A percentile compares a stretch with the other conserved stretches of the same genome.
Conservation (phyloP, 2,888 invertebrate species). For the Liopterus haemorrhoidalis region DNA sequence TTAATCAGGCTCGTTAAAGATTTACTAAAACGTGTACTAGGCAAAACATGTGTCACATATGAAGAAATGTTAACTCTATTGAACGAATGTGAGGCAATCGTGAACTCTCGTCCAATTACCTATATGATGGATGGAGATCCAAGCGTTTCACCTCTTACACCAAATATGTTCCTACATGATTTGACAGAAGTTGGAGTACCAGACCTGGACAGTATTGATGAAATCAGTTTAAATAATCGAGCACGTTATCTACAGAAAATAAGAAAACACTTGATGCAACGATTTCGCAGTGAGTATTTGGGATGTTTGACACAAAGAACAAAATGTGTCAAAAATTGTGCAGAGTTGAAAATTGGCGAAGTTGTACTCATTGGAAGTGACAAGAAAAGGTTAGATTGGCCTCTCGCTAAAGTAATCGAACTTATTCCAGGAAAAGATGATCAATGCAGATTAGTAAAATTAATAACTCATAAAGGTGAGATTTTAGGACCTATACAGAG, state of each 20-base stretch:
- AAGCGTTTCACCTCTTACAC: neutral
- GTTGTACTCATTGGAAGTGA: no score
- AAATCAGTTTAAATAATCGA: slow-evolving; percentile 20
- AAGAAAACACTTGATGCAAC: slow-evolving; percentile 23
- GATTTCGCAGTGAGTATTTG: slow-evolving; percentile 32
- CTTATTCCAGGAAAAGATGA: no score
- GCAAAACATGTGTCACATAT: slow-evolving; percentile 33
- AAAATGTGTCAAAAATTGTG: no score
- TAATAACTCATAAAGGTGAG: no score
- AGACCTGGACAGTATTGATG: slow-evolving; percentile 28
- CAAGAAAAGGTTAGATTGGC: no score
- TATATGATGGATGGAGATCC: slow-evolving; percentile 10
- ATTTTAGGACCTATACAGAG: neutral
- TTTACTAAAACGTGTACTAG: slow-evolving; percentile 38
- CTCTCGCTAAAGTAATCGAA: no score
- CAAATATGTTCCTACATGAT: slow-evolving; percentile 31
- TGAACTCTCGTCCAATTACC: slow-evolving; percentile 36
- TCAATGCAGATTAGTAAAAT: no score
- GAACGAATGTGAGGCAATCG: slow-evolving; percentile 36
- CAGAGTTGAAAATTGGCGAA: no score
- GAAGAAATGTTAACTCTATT: slow-evolving; percentile 34
- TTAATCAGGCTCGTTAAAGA: slow-evolving; percentile 41
- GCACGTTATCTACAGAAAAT: slow-evolving; percentile 27
- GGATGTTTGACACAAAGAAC: no score
- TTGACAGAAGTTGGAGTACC: slow-evolving; percentile 24